Evolutionary conservation across 2,113 vertebrate species (phyloP).

Genomic region (Sinosuthora webbiana): DNA sequence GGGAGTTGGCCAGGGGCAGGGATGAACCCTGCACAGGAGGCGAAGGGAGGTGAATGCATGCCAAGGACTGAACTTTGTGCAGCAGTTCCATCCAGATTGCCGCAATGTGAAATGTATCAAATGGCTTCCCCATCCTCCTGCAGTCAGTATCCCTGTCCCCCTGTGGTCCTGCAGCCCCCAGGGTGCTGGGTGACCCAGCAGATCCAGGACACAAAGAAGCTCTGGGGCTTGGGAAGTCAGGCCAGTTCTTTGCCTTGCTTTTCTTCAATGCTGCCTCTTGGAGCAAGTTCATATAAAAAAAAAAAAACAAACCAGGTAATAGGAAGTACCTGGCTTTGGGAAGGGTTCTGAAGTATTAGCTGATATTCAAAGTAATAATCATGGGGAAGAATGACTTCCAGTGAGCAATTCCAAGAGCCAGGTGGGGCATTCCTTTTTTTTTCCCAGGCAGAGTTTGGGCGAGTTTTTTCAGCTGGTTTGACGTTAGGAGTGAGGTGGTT

Average conservation of each 20-base stretch:
- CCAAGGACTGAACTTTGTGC: neutral
- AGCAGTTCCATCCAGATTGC: neutral
- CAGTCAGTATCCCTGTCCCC: neutral
- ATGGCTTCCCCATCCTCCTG: neutral
- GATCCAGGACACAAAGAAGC: neutral
- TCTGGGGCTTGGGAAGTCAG: neutral
- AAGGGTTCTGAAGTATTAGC: neutral
- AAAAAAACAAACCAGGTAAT: rapidly evolving
- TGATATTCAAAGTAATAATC: neutral
- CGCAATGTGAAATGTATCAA: neutral
- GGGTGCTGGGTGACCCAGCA: neutral
- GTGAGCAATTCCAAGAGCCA: neutral
- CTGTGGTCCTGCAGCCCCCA: neutral
- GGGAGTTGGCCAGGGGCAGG: no score
- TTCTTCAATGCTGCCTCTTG: neutral
- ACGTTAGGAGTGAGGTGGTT: neutral
- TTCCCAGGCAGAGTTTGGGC: rapidly evolving
- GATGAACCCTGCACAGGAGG: rapidly evolving
- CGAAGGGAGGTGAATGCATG: rapidly evolving
- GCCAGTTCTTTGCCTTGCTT: neutral
- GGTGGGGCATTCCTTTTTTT: neutral
- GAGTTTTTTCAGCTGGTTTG: neutral
- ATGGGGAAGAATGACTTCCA: neutral
- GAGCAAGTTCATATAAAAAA: neutral
- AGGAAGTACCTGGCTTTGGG: neutral